Percentiles rank a stretch among this genome's conserved stretches.
Conservation (phyloP, 1,140 invertebrate species). For the Trichonephila inaurata region DNA sequence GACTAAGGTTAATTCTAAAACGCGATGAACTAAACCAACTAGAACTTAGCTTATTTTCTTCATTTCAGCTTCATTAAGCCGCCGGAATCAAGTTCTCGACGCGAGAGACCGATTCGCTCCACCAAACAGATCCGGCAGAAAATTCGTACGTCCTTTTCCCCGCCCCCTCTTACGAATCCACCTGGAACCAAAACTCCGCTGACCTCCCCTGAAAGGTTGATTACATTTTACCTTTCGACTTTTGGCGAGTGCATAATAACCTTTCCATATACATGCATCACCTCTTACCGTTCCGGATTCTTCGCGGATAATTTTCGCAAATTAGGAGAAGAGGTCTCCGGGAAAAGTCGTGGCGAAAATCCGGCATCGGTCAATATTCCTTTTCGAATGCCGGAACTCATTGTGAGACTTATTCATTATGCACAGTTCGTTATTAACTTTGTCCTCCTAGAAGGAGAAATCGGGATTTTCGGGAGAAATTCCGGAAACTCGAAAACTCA, state of each 20-base stretch:
- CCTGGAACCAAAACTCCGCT: background rate
- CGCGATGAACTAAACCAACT: background rate
- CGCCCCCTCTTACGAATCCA: background rate
- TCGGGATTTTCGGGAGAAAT: conserved; percentile 26
- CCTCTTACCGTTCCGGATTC: conserved; percentile 2
- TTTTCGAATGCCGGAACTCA: background rate
- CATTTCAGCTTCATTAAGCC: background rate
- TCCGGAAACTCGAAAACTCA: conserved; percentile 59
- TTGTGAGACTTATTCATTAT: conserved; percentile 52
- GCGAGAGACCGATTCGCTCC: conserved; percentile 2
- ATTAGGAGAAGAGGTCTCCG: background rate
- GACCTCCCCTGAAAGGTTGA: conserved; percentile 23
- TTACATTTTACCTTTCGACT: conserved; percentile 40
- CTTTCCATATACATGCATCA: conserved; percentile 48
- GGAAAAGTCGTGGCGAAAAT: conserved; percentile 21
- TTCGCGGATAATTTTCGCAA: conserved; percentile 36
- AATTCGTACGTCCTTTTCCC: background rate
- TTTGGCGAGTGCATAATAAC: conserved; percentile 8
- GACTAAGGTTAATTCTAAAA: background rate
- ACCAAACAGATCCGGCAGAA: conserved; percentile 6
- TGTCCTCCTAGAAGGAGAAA: conserved; percentile 3
- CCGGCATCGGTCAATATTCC: conserved; percentile 48
- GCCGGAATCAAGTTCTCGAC: background rate
- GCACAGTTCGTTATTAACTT: conserved; percentile 58
- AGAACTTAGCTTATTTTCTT: conserved; percentile 29